A percentile compares a stretch with the other conserved stretches of the same genome.
Evolutionary conservation across 2,797 vertebrate species (phyloP).

Genomic region (Caiman crocodilus): DNA sequence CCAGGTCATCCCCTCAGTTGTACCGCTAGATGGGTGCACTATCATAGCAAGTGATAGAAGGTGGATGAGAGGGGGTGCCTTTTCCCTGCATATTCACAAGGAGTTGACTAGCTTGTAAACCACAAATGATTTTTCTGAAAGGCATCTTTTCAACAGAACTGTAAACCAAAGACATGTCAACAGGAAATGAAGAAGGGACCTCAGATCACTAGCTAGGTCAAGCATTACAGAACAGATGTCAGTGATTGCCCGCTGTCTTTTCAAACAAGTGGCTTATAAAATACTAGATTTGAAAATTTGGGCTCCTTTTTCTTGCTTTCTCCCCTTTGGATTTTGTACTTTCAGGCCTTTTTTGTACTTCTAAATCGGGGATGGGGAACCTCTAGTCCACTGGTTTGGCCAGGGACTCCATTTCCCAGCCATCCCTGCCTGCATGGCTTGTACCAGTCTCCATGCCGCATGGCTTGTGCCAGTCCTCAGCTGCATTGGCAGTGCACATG

Average conservation of each 20-base stretch:
- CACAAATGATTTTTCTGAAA: background rate
- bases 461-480: no score
- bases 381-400: background rate
- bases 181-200: background rate
- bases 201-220: background rate
- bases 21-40: background rate
- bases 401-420: no score
- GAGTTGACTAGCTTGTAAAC: background rate
- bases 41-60: background rate
- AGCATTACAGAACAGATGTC: no score
- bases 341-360: background rate
- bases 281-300: background rate
- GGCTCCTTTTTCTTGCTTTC: background rate
- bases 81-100: background rate
- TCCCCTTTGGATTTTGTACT: background rate
- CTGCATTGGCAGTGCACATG: no score
- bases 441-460: no score
- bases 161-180: background rate
- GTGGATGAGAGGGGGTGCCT: background rate
- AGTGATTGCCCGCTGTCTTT: no score
- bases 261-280: background rate
- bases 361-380: background rate
- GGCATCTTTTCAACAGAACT: background rate
- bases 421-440: no score
- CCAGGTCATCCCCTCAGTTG: background rate